These are phyloP conservation scores for Hippopotamus amphibius DNA, from an alignment of 2,113 vertebrate species.

Conservation along the genomic window DNA sequence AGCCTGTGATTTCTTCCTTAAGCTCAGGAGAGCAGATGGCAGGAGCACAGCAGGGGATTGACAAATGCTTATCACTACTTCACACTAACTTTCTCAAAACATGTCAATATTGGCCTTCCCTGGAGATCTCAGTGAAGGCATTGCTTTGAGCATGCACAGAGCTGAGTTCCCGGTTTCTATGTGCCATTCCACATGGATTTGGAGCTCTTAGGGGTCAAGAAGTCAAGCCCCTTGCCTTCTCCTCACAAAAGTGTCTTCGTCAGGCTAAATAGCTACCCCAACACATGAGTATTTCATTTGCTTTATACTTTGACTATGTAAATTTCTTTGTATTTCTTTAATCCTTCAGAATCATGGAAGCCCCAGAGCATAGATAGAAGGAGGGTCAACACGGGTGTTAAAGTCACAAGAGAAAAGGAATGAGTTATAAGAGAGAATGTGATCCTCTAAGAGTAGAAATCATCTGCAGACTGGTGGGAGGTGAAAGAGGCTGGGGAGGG, in stretches of 20 bases:
- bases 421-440: background rate
- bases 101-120: constrained; percentile 52
- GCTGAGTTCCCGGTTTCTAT: background rate
- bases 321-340: constrained; percentile 39
- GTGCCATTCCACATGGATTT: constrained; percentile 33
- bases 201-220: constrained; percentile 3
- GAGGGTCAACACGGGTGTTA: background rate
- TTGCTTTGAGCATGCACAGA: constrained; percentile 21
- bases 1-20: constrained; percentile 20
- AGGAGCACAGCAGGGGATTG: constrained; percentile 45
- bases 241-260: background rate
- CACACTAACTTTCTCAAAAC: constrained; percentile 67
- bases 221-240: background rate
- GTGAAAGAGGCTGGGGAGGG: background rate
- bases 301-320: background rate
- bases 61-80: constrained; percentile 70
- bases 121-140: constrained; percentile 36
- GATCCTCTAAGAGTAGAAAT: background rate
- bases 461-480: background rate
- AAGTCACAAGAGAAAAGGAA: background rate
- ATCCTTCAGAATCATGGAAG: constrained; percentile 36
- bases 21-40: constrained; percentile 66
- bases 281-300: constrained; percentile 31
- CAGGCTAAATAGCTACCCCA: background rate
- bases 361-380: background rate